Conservation (phyloP, 2,113 vertebrate genomes). For the Chlamydotis undulata region DNA sequence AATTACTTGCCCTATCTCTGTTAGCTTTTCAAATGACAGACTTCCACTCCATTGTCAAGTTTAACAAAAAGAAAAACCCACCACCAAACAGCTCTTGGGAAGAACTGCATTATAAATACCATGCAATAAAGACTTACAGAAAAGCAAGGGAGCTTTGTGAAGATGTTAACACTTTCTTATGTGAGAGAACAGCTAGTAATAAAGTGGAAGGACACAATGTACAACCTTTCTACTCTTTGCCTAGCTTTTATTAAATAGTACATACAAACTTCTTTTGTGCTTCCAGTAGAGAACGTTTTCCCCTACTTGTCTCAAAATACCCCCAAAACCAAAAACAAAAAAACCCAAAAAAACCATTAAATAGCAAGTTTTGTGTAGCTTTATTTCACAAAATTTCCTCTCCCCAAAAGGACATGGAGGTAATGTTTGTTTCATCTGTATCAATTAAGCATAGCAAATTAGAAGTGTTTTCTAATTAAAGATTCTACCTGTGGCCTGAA, state of each 20-base stretch:
- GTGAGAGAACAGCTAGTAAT: not conserved
- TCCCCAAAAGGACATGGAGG: not conserved
- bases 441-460: conserved; percentile 22
- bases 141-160: not conserved
- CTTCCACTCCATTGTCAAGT: not conserved
- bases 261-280: conserved; percentile 56
- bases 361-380: not conserved
- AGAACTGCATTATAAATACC: not conserved
- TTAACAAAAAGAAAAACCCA: not conserved
- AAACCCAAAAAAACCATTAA: not conserved
- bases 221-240: conserved; percentile 48
- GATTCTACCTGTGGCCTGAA: not conserved
- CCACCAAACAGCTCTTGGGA: not conserved
- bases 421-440: not conserved
- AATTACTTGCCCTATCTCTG: not conserved
- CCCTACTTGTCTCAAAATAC: not conserved
- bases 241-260: conserved; percentile 63
- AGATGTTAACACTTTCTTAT: not conserved
- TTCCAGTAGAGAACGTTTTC: conserved; percentile 36
- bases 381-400: conserved; percentile 54
- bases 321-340: not conserved
- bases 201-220: conserved; percentile 29
- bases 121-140: not conserved
- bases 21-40: not conserved
- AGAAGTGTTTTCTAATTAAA: not conserved